These are phyloP conservation scores for Pedetes capensis DNA, from an alignment of 2,113 vertebrate genomes.

Conservation along the genomic window DNA sequence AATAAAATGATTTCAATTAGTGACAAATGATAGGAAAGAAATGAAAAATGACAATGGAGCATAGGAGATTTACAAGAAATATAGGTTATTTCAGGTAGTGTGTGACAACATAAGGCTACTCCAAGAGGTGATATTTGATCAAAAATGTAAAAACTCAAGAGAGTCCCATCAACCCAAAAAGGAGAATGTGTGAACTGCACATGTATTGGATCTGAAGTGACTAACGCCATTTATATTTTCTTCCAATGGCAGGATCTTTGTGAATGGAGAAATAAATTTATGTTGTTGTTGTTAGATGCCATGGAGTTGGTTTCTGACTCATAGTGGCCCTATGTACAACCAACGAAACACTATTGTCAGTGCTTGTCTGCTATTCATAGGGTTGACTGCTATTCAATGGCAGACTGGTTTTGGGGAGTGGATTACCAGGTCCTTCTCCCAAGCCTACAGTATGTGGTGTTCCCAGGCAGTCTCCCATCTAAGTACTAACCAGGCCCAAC, in stretches of 20 bases:
- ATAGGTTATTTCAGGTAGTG: neutral
- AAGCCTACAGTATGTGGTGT: too few relatives aligned
- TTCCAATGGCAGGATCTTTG: neutral
- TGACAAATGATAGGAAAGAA: neutral
- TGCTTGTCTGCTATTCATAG: too few relatives aligned
- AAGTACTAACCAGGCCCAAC: too few relatives aligned
- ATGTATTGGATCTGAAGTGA: neutral
- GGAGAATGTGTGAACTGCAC: neutral
- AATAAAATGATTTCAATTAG: neutral
- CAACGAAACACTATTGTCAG: too few relatives aligned
- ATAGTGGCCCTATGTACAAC: too few relatives aligned
- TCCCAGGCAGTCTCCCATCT: too few relatives aligned
- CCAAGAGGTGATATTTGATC: neutral
- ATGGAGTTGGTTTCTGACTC: too few relatives aligned
- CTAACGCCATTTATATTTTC: neutral
- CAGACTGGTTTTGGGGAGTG: too few relatives aligned
- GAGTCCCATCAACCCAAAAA: neutral
- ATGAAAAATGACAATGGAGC: neutral
- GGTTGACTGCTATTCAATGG: too few relatives aligned
- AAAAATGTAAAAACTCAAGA: neutral
- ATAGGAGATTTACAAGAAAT: neutral
- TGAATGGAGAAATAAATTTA: neutral
- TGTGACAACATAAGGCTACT: neutral
- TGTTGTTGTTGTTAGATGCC: too few relatives aligned
- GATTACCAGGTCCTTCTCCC: too few relatives aligned